A percentile compares a stretch with the other conserved stretches of the same genome.
Conservation (phyloP, 2,113 vertebrate species). For the Electrona antarctica region DNA sequence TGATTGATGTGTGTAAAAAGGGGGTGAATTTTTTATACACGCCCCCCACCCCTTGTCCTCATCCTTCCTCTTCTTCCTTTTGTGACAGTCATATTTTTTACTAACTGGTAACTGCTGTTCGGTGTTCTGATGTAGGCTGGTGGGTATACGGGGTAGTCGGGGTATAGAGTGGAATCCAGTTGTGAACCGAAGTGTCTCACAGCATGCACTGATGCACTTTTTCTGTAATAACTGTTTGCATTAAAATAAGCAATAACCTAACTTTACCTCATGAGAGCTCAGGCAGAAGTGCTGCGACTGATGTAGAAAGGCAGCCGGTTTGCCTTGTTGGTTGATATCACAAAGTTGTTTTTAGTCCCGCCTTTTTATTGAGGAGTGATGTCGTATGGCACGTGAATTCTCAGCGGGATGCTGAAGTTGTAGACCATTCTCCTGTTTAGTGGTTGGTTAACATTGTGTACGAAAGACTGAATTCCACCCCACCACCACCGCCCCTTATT, state of each 20-base stretch:
- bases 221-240: conserved; percentile 52
- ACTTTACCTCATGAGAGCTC: conserved; percentile 15
- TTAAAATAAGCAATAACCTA: conserved; percentile 49
- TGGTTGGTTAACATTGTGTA: conserved; percentile 66
- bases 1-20: conserved; percentile 88
- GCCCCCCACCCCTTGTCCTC: not conserved
- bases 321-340: conserved; percentile 32
- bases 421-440: conserved; percentile 62
- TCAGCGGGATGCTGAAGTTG: conserved; percentile 62
- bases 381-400: conserved; percentile 46
- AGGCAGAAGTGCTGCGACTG: conserved; percentile 22
- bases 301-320: conserved; percentile 24
- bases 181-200: conserved; percentile 10
- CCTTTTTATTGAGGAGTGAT: conserved; percentile 5
- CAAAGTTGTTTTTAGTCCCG: conserved; percentile 7
- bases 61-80: conserved; percentile 12
- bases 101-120: conserved; percentile 2
- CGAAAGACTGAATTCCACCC: conserved; percentile 45
- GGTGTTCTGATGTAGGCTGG: not conserved
- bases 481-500: not conserved
- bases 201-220: conserved; percentile 23
- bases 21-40: conserved; percentile 67
- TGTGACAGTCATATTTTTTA: not conserved
- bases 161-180: not conserved
- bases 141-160: too few relatives aligned